A percentile compares a stretch with the other conserved stretches of the same genome.
phyloP scores from a whole-genome alignment of 2,113 vertebrate species.

The Calonectris borealis region DNA sequence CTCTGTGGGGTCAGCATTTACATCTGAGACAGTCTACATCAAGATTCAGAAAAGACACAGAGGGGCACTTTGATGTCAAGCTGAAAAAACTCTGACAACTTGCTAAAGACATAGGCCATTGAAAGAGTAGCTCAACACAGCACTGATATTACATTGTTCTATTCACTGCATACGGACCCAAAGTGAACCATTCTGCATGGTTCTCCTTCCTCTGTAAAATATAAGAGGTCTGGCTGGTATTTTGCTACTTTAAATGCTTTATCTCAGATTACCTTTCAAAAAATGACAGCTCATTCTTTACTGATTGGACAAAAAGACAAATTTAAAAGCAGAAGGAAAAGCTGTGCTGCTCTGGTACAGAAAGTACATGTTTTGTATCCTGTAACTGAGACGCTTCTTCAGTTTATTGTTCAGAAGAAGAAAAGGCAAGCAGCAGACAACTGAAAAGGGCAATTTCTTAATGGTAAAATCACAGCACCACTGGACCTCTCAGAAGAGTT shows the following conservation, averaged over 20 bases:
- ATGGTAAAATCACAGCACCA: neutral
- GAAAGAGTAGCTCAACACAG: neutral
- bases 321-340: neutral
- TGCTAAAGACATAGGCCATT: neutral
- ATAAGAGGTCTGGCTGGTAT: neutral
- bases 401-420: neutral
- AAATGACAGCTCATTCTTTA: neutral
- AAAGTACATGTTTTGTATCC: constrained; percentile 2
- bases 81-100: neutral
- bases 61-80: neutral
- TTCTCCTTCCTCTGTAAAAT: neutral
- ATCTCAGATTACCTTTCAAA: neutral
- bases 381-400: neutral
- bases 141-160: neutral
- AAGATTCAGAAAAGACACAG: neutral
- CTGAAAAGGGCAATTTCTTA: constrained; percentile 12
- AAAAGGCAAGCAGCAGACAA: neutral
- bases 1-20: neutral
- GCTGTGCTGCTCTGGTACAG: neutral
- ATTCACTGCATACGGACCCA: neutral
- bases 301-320: neutral
- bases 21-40: neutral
- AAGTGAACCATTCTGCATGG: neutral
- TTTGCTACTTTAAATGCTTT: neutral
- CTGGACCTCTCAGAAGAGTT: neutral